Conservation (phyloP, 2,113 vertebrate species). For the Peromyscus maniculatus region DNA sequence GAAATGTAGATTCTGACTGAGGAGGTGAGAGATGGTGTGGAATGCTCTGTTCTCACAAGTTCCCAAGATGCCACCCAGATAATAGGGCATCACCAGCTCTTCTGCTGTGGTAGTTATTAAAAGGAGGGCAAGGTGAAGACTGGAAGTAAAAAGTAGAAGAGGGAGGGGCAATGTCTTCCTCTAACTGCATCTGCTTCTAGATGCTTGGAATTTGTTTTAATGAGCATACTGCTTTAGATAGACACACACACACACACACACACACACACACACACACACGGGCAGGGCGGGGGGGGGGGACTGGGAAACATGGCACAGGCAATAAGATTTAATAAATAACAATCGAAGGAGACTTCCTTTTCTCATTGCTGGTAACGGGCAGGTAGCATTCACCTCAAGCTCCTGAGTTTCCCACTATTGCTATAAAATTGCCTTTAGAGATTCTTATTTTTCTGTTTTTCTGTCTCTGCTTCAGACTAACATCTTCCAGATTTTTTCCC, state of each 20-base stretch:
- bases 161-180: neutral
- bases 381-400: neutral
- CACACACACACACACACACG: neutral
- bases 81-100: neutral
- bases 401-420: conserved; percentile 7
- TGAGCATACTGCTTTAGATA: neutral
- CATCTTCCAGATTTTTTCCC: neutral
- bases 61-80: neutral
- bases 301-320: neutral
- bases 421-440: neutral
- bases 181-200: neutral
- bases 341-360: neutral
- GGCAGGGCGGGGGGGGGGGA: neutral
- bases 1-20: conserved; percentile 51
- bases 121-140: neutral
- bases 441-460: conserved; percentile 29
- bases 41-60: neutral
- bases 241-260: neutral
- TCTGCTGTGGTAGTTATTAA: neutral
- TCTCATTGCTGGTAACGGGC: neutral
- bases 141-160: conserved; percentile 32
- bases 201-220: neutral
- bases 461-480: conserved; percentile 14
- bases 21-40: neutral
- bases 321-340: conserved; percentile 34